phyloP scores from a whole-genome alignment of 92 coral and sea anemone species.

The Meandrina meandrites region DNA sequence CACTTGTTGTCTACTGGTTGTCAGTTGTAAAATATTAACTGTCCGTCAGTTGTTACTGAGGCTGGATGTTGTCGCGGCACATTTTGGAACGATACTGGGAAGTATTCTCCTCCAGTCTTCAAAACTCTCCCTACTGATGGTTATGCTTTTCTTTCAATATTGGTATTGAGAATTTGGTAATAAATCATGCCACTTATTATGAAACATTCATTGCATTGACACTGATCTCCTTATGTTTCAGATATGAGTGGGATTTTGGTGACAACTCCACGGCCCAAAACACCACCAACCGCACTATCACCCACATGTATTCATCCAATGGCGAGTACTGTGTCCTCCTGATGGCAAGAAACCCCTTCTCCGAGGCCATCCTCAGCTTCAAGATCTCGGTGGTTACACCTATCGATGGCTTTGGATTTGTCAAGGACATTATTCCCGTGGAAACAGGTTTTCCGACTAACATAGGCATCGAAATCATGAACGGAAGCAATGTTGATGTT shows the following conservation, averaged over 20 bases:
- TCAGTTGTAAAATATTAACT: too few species aligned
- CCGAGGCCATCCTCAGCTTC: constrained; percentile 14
- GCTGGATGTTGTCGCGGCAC: too few species aligned
- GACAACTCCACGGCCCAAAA: constrained; percentile 48
- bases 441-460: constrained; percentile 36
- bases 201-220: too few species aligned
- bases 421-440: constrained; percentile 23
- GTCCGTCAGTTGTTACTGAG: too few species aligned
- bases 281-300: constrained; percentile 4
- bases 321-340: constrained; percentile 39
- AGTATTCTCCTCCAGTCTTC: too few species aligned
- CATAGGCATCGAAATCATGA: constrained; percentile 30
- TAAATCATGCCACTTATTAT: too few species aligned
- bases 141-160: too few species aligned
- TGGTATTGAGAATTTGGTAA: too few species aligned
- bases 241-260: constrained; percentile 53
- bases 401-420: constrained; percentile 58
- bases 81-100: too few species aligned
- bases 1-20: too few species aligned
- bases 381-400: constrained; percentile 18
- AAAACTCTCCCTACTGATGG: too few species aligned
- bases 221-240: constrained; percentile 1
- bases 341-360: constrained; percentile 39
- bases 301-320: constrained; percentile 16
- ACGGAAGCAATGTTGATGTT: constrained; percentile 46